These are phyloP conservation scores for Pseudotriccus pelzelni DNA, from an alignment of 2,797 vertebrate species.

Conservation along the genomic window DNA sequence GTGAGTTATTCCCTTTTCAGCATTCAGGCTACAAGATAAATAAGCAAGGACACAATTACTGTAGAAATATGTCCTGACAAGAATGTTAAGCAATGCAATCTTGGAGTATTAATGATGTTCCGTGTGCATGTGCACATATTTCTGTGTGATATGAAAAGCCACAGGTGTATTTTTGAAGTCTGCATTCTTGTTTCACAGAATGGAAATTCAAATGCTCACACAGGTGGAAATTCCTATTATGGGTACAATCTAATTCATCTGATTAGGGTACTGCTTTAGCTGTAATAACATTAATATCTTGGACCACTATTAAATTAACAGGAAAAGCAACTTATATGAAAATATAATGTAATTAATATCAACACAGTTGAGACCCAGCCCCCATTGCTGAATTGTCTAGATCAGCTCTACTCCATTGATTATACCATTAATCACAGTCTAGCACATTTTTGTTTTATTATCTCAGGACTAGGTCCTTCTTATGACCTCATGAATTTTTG, in stretches of 20 bases:
- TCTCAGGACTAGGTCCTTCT: not conserved
- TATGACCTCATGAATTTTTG: not conserved
- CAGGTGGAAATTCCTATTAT: not conserved
- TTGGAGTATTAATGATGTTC: not conserved
- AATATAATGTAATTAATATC: not conserved
- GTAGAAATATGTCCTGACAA: not conserved
- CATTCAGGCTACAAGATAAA: not conserved
- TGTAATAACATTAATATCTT: not conserved
- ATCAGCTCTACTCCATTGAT: not conserved
- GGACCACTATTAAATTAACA: conserved; percentile 10
- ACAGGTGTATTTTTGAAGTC: not conserved
- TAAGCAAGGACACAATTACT: not conserved
- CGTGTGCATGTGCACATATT: not conserved
- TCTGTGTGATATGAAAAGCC: not conserved
- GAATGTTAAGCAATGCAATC: not conserved
- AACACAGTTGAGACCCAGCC: not conserved
- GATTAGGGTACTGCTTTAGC: not conserved
- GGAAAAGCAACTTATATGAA: not conserved
- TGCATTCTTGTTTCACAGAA: not conserved
- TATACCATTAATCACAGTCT: not conserved
- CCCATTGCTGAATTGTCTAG: not conserved
- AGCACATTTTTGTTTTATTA: not conserved
- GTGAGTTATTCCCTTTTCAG: not conserved
- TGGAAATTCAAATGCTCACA: not conserved
- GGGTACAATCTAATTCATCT: not conserved